Evolutionary conservation across 2,797 vertebrate genomes (phyloP).

Genomic region (Babyrousa celebensis): DNA sequence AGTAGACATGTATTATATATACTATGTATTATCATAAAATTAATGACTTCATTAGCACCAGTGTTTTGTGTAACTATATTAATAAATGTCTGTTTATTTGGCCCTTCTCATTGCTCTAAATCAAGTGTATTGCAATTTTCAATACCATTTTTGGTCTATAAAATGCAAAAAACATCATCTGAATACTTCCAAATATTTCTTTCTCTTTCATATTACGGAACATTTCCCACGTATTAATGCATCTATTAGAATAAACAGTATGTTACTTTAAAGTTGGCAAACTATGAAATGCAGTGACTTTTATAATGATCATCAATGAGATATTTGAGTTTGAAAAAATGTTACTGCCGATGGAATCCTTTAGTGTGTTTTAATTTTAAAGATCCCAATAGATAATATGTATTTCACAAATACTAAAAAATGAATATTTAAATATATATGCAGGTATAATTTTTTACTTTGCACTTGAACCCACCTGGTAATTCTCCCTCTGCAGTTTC

Average conservation of each 20-base stretch:
- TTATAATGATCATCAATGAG: constrained; percentile 2
- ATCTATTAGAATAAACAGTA: background rate
- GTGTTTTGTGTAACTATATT: background rate
- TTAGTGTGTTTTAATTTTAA: background rate
- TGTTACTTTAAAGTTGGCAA: constrained; percentile 65
- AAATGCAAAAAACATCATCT: background rate
- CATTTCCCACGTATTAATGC: constrained; percentile 20
- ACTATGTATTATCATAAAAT: background rate
- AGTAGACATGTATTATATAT: background rate
- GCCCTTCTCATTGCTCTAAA: background rate
- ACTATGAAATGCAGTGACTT: constrained; percentile 10
- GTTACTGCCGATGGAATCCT: background rate
- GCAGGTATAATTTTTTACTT: background rate
- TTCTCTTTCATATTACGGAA: background rate
- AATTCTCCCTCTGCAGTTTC: background rate
- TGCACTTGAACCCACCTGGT: background rate
- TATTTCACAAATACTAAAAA: background rate
- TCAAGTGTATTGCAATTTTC: background rate
- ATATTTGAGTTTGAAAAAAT: constrained; percentile 2
- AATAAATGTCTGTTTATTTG: background rate
- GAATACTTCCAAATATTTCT: background rate
- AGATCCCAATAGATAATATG: background rate
- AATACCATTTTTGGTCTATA: background rate
- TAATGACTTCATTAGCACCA: background rate
- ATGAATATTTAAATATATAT: background rate